Evolutionary conservation across 92 coral and sea anemone genomes (phyloP).

Genomic region (Umimayanthus kanabou): DNA sequence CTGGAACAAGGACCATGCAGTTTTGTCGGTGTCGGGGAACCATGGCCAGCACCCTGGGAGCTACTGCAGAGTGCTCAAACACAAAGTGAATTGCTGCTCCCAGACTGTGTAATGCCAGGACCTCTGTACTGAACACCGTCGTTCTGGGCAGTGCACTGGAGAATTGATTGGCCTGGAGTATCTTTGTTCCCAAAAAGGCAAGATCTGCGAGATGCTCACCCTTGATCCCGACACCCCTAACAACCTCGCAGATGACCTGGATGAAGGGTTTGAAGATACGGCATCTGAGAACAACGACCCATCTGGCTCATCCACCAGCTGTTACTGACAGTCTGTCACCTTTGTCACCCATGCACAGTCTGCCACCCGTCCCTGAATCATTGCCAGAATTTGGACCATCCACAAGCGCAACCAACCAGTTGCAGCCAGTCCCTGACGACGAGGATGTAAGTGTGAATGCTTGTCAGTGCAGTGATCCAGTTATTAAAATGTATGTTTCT

Average conservation of each 20-base stretch:
- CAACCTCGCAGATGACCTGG: slow-evolving; percentile 16
- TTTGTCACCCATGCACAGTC: not conserved
- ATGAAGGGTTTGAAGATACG: slow-evolving; percentile 16
- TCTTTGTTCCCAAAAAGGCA: slow-evolving; percentile 30
- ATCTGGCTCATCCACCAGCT: not conserved
- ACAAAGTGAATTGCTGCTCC: slow-evolving; percentile 17
- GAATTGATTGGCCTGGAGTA: slow-evolving; percentile 30
- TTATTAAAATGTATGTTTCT: too few species aligned
- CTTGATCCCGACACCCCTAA: slow-evolving; percentile 22
- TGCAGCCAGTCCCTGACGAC: not conserved
- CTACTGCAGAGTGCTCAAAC: slow-evolving; percentile 24
- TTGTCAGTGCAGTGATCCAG: too few species aligned
- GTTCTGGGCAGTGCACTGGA: slow-evolving; percentile 14
- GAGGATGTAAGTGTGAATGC: not conserved
- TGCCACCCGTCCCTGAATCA: not conserved
- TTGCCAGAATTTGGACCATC: too few species aligned
- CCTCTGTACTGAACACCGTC: slow-evolving; percentile 8
- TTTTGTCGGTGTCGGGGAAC: not conserved
- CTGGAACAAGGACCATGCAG: too few species aligned
- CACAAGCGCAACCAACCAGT: not conserved
- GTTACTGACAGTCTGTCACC: not conserved
- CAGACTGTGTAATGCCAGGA: slow-evolving; percentile 17
- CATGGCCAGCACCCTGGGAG: not conserved
- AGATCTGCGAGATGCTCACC: not conserved
- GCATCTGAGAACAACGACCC: not conserved